Conservation (phyloP, 2,113 vertebrate genomes). For the Bagarius yarrelli region DNA sequence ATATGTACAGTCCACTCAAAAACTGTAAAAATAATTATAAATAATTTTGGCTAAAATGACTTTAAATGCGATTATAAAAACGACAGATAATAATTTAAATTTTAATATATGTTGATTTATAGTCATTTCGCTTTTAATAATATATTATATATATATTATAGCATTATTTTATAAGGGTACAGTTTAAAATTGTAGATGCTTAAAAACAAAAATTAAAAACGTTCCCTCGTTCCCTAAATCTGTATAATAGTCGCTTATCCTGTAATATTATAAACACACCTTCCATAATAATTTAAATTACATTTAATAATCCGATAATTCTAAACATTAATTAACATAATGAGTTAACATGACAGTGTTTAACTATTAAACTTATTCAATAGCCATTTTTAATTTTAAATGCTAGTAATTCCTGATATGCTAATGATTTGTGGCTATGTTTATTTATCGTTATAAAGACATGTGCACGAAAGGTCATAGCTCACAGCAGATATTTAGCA, state of each 20-base stretch:
- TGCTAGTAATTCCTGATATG: neutral
- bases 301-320: neutral
- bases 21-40: too few species aligned
- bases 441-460: neutral
- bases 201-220: neutral
- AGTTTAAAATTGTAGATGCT: neutral
- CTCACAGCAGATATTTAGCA: constrained; percentile 12
- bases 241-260: neutral
- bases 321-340: neutral
- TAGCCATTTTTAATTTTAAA: neutral
- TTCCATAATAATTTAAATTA: neutral
- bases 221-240: neutral
- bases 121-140: too few species aligned
- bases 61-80: too few species aligned
- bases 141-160: too few species aligned
- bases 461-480: too few species aligned
- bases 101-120: too few species aligned
- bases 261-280: neutral
- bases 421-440: neutral
- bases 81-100: too few species aligned
- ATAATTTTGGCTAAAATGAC: too few species aligned
- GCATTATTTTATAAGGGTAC: neutral
- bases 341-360: neutral
- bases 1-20: neutral
- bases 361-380: neutral